phyloP scores from a whole-genome alignment of 1,140 invertebrate species.

The Bombus impatiens region DNA sequence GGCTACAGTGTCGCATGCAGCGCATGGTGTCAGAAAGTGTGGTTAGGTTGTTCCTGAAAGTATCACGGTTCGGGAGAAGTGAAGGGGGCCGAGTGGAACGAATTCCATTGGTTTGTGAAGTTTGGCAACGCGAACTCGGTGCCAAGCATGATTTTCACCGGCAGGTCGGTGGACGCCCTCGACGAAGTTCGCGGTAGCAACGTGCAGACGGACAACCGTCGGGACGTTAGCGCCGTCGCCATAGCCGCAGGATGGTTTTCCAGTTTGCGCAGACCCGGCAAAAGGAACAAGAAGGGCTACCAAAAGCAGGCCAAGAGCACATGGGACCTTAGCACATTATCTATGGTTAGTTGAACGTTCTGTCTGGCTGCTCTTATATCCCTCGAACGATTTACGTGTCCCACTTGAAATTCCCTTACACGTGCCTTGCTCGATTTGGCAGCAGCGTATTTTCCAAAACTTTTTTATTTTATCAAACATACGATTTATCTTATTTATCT shows the following conservation, averaged over 20 bases:
- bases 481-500: not conserved
- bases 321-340: conserved; percentile 84
- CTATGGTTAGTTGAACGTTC: conserved; percentile 71
- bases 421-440: too few species aligned
- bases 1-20: not conserved
- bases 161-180: conserved; percentile 76
- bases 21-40: conserved; percentile 15
- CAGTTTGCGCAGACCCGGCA: conserved; percentile 85
- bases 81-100: conserved; percentile 6
- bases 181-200: conserved; percentile 68
- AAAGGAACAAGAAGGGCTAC: conserved; percentile 80
- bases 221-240: conserved; percentile 80
- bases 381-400: not conserved
- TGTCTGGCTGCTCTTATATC: not conserved
- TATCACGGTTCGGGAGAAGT: not conserved
- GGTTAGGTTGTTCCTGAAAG: conserved; percentile 40
- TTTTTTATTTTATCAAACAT: not conserved
- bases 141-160: conserved; percentile 76
- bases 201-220: conserved; percentile 45
- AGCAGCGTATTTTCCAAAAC: not conserved
- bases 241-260: conserved; percentile 89
- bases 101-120: conserved; percentile 28
- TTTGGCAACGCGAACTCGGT: not conserved
- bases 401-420: not conserved
- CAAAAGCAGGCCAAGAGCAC: conserved; percentile 84